Evolutionary conservation across 1,140 invertebrate species (phyloP), one percentile per base, ranked within the genome.

Genomic region (Laodelphax striatellus): DNA sequence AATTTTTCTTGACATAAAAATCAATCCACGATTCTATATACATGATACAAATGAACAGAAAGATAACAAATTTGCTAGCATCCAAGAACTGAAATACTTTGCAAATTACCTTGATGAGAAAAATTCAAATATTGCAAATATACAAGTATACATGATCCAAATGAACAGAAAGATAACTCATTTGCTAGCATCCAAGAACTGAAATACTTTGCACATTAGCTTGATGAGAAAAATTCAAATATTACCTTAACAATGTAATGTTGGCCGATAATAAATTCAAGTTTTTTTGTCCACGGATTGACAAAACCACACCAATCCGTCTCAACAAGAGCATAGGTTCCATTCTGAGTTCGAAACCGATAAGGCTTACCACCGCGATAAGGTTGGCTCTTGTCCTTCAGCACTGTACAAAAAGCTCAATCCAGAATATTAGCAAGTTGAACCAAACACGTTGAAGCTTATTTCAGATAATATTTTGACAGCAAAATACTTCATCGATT

Each of bases 291-390:
- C 93, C 93, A 97, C 0, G 94, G 93, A 80, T 96, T 96, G 31
- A 94, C 81, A 72, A 95, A 95, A 60, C 87, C 88, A 0, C 90
- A 90, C 91, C 92, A 97, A 72, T 95, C 90, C 0, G 92, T 94
- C 73, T 94, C 88, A 34, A 95, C 72, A 52, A 84, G 79, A 38
- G 90, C 79, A 70, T 82, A 94, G 64, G 83, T 82, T 1, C 91
- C 90, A 72, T 95, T 95, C 69, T 90, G 86, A 22, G 86, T 82
- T 50, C 85, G 76, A 71, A 95, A 89, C 61, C 88, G 80, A 66
- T 84, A 83, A 3, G 89, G 85, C 67, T 88, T 87, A 68, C 87
- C 90, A 67, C 87, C 90, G 62, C 81, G 80, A 68, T 87, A 84
- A 4, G 84, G 80, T 43, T 80, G 77, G 61, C 84, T 85, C 69